Conservation (phyloP, 2,888 invertebrate species). For the Teleogryllus oceanicus region DNA sequence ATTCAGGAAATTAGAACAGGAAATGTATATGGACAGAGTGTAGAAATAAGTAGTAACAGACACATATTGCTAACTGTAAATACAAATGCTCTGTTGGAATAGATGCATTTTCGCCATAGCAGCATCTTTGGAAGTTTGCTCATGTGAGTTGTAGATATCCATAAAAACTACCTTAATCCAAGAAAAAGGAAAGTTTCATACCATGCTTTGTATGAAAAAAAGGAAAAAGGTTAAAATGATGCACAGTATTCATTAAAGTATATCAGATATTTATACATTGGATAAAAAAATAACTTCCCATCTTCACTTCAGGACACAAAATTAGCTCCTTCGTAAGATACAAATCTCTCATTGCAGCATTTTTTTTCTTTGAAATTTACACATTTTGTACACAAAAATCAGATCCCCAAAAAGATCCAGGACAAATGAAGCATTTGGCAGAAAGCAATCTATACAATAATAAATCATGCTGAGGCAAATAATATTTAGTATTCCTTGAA, state of each 20-base stretch:
- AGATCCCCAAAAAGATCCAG: not conserved
- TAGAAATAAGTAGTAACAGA: not conserved
- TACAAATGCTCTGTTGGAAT: not conserved
- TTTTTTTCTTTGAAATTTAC: not conserved
- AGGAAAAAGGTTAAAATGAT: not conserved
- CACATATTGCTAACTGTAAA: not conserved
- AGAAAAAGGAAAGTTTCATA: not conserved
- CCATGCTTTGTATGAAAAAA: not conserved
- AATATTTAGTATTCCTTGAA: not conserved
- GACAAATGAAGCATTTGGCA: not conserved
- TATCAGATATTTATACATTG: not conserved
- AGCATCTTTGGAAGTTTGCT: not conserved
- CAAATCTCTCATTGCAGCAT: not conserved
- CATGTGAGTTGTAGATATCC: not conserved
- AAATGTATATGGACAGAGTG: not conserved
- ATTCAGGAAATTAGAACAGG: not conserved
- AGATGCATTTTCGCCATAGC: not conserved
- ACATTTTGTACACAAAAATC: slow-evolving; percentile 4
- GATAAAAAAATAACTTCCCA: slow-evolving; percentile 3
- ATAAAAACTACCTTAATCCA: not conserved
- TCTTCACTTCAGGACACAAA: not conserved
- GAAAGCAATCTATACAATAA: not conserved
- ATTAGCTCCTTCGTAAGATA: not conserved
- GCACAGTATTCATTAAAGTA: not conserved
- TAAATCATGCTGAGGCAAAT: not conserved